These are phyloP conservation scores for Corythoichthys haematopterus DNA, from an alignment of 2,113 vertebrate genomes.

Conservation along the genomic window DNA sequence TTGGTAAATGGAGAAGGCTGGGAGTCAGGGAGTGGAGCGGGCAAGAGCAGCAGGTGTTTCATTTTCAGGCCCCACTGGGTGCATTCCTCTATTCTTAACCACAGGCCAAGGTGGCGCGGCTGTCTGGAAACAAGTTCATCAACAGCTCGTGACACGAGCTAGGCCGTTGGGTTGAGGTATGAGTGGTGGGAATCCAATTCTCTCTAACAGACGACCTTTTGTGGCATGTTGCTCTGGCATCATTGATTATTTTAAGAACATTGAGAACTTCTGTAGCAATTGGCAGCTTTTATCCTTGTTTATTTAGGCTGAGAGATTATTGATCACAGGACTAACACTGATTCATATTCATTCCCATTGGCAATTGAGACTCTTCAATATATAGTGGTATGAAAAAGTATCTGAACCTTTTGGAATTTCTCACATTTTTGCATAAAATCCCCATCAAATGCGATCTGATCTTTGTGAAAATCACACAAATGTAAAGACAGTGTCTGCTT, in stretches of 20 bases:
- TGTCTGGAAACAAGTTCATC: slow-evolving; percentile 70
- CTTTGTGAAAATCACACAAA: too few species aligned
- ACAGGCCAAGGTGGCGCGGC: slow-evolving; percentile 53
- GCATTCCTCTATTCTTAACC: slow-evolving; percentile 57
- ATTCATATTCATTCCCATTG: not conserved
- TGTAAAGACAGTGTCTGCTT: too few species aligned
- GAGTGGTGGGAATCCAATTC: slow-evolving; percentile 11
- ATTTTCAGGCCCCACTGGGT: slow-evolving; percentile 57
- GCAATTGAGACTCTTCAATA: not conserved
- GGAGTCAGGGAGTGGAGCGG: slow-evolving; percentile 54
- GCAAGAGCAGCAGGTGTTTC: slow-evolving; percentile 69
- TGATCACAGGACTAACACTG: not conserved
- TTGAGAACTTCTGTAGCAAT: not conserved
- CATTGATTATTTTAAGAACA: not conserved
- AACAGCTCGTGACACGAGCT: slow-evolving; percentile 45
- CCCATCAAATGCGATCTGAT: too few species aligned
- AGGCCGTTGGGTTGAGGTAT: not conserved
- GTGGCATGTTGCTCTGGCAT: not conserved
- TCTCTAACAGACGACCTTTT: not conserved
- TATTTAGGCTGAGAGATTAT: not conserved
- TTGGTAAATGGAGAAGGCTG: slow-evolving; percentile 74
- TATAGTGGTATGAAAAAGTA: too few species aligned
- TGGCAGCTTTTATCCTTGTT: not conserved
- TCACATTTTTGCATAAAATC: too few species aligned
- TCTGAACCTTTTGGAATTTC: too few species aligned